Evolutionary conservation across 2,113 vertebrate species (phyloP).

Genomic region (Acrocephalus kingi): DNA sequence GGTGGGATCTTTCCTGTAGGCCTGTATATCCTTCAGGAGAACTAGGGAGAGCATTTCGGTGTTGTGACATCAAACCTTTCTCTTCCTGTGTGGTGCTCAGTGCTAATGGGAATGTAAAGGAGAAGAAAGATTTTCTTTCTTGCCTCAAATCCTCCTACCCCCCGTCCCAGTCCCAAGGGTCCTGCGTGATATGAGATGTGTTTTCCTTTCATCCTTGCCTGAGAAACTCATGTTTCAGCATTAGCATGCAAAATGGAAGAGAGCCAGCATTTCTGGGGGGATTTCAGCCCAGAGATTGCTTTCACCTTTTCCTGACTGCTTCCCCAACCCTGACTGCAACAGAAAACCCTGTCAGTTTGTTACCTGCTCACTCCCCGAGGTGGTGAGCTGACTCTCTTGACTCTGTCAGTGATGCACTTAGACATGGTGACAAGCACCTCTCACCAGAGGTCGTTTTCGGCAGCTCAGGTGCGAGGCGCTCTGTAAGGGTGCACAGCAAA

Average conservation of each 20-base stretch:
- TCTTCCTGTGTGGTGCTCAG: neutral
- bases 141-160: neutral
- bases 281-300: neutral
- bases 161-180: neutral
- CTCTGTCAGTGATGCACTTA: neutral
- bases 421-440: neutral
- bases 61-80: neutral
- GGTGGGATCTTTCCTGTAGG: neutral
- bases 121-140: slow-evolving; percentile 39
- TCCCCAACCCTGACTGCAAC: neutral
- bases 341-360: neutral
- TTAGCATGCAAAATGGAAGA: slow-evolving; percentile 32
- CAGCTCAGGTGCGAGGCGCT: neutral
- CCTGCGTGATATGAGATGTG: slow-evolving; percentile 5
- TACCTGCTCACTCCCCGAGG: neutral
- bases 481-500: neutral
- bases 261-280: neutral
- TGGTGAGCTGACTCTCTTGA: neutral
- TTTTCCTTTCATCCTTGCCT: slow-evolving; percentile 44
- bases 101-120: slow-evolving; percentile 1
- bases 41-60: neutral
- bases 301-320: slow-evolving; percentile 1
- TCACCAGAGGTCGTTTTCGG: neutral
- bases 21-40: neutral
- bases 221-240: slow-evolving; percentile 35